phyloP scores from a whole-genome alignment of 2,797 vertebrate species.

The Coregonus ussuriensis region DNA sequence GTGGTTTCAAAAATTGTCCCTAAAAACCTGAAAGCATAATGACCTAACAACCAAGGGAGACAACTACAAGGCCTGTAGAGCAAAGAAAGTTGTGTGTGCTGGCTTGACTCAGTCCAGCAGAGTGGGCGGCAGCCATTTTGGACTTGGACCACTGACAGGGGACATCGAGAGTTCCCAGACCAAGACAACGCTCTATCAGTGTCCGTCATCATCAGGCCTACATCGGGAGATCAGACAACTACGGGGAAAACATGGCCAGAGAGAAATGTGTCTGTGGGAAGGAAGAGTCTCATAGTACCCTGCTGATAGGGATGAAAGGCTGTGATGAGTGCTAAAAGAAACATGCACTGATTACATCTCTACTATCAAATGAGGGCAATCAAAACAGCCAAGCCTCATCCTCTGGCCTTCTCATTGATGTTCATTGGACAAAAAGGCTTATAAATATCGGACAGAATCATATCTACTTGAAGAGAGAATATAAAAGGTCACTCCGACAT shows the following conservation, averaged over 20 bases:
- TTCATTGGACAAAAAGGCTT: no score
- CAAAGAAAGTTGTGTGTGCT: no score
- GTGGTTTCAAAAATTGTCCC: neutral
- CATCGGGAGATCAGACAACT: neutral
- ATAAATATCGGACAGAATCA: no score
- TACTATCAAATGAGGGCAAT: neutral
- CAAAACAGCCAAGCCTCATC: no score
- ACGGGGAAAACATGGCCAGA: neutral
- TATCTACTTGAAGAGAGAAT: no score
- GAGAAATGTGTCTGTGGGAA: neutral
- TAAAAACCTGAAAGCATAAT: neutral
- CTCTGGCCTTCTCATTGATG: no score
- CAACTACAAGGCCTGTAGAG: neutral
- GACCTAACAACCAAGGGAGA: neutral
- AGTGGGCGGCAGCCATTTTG: neutral
- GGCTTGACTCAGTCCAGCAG: neutral
- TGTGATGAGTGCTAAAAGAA: neutral
- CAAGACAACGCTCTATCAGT: neutral
- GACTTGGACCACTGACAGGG: conserved; percentile 10
- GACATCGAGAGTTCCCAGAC: conserved; percentile 3
- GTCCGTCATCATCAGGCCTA: neutral
- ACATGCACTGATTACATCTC: neutral
- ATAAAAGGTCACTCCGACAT: neutral
- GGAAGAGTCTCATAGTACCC: neutral
- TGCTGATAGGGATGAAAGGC: neutral